Evolutionary conservation across 2,113 vertebrate genomes (phyloP).

Genomic region (Tragelaphus strepsiceros): DNA sequence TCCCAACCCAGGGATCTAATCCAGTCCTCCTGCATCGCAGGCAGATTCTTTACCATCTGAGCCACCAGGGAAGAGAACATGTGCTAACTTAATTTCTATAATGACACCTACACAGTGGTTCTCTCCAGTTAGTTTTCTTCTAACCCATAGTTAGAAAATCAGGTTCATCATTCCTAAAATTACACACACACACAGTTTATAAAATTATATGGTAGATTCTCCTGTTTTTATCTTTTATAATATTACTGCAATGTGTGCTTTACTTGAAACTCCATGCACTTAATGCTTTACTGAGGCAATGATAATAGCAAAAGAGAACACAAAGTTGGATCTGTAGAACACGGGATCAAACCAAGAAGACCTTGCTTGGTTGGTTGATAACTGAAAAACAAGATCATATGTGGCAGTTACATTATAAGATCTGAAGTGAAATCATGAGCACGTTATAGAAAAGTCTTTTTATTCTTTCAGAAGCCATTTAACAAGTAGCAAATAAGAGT

Average conservation of each 20-base stretch:
- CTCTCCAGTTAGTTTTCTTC: neutral
- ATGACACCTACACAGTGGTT: neutral
- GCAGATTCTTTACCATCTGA: neutral
- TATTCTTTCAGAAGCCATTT: conserved; percentile 72
- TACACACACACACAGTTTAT: neutral
- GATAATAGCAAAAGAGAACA: conserved; percentile 34
- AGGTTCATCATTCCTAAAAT: neutral
- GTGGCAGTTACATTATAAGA: conserved; percentile 61
- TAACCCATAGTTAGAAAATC: neutral
- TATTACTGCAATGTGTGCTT: neutral
- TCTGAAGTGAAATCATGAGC: conserved; percentile 79
- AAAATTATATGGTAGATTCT: neutral
- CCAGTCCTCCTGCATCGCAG: neutral
- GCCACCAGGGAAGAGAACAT: neutral
- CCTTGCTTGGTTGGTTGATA: neutral
- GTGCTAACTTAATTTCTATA: neutral
- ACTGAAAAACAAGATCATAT: conserved; percentile 72
- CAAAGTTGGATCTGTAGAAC: conserved; percentile 5
- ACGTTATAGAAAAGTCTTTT: conserved; percentile 72
- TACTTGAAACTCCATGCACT: neutral
- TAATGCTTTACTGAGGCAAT: conserved; percentile 31
- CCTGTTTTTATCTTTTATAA: neutral
- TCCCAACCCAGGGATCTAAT: neutral
- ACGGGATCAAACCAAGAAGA: conserved; percentile 56
- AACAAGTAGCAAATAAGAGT: conserved; percentile 72